Conservation (phyloP, 2,888 invertebrate species). For the Nymphalis urticae region DNA sequence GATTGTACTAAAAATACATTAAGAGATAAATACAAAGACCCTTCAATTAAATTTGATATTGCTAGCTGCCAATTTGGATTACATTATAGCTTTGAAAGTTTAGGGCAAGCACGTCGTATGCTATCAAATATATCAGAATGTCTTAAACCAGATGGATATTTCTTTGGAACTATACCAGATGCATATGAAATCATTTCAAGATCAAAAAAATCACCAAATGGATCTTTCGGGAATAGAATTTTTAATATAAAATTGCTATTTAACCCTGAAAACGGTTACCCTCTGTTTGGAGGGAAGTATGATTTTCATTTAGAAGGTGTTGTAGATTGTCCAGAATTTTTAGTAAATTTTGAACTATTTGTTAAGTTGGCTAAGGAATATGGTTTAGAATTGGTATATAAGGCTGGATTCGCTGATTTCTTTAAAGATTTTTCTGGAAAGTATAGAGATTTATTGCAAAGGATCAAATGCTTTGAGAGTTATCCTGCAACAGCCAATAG, state of each 20-base stretch:
- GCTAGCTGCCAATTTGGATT: constrained; percentile 99
- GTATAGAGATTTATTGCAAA: constrained; percentile 82
- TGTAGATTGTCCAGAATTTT: constrained; percentile 99
- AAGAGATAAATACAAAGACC: constrained; percentile 89
- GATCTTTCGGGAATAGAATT: constrained; percentile 89
- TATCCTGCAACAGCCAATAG: constrained; percentile 85
- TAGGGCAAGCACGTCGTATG: constrained; percentile 95
- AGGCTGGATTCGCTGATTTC: constrained; percentile 89
- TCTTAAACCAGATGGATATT: constrained; percentile 94
- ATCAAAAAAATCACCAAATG: constrained; percentile 79
- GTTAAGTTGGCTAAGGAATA: constrained; percentile 86
- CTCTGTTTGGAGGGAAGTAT: constrained; percentile 97
- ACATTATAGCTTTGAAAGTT: constrained; percentile 97
- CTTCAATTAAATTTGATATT: constrained; percentile 90
- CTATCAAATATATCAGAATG: constrained; percentile 95
- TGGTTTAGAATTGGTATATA: constrained; percentile 85
- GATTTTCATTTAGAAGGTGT: constrained; percentile 97
- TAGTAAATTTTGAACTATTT: constrained; percentile 95
- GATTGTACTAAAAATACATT: constrained; percentile 94
- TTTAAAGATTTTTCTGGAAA: constrained; percentile 83
- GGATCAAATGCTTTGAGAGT: constrained; percentile 90
- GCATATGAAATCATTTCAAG: constrained; percentile 94
- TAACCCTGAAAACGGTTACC: constrained; percentile 83
- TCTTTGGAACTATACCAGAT: constrained; percentile 98
- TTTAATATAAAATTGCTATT: constrained; percentile 88